phyloP scores from a whole-genome alignment of 2,888 invertebrate genomes.

The Embidobia sp. region DNA sequence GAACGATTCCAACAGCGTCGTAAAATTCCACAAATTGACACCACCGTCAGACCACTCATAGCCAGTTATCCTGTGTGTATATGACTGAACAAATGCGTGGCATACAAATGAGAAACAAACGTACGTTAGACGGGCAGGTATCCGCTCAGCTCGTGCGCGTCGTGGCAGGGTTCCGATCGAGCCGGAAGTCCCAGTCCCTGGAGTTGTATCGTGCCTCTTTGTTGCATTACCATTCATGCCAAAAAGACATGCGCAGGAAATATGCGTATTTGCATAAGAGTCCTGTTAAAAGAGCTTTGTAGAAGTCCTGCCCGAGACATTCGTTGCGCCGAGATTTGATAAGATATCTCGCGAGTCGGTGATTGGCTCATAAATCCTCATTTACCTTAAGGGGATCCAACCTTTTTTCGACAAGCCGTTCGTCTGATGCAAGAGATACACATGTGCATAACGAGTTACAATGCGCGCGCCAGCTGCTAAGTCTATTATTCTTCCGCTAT shows the following conservation, averaged over 20 bases:
- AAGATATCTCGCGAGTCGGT: slow-evolving; percentile 45
- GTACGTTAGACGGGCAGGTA: slow-evolving; percentile 28
- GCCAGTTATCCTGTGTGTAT: slow-evolving; percentile 43
- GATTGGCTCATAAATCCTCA: slow-evolving; percentile 57
- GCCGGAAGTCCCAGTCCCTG: slow-evolving; percentile 43
- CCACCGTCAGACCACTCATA: slow-evolving; percentile 33
- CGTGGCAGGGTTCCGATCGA: slow-evolving; percentile 53
- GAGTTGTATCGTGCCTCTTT: slow-evolving; percentile 48
- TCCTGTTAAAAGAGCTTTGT: slow-evolving; percentile 55
- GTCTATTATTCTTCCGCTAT: too few relatives aligned
- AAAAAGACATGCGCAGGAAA: slow-evolving; percentile 58
- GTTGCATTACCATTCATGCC: slow-evolving; percentile 54
- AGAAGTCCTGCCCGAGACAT: slow-evolving; percentile 19
- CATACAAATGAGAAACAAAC: slow-evolving; percentile 47
- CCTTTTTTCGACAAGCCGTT: slow-evolving; percentile 21
- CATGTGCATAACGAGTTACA: too few relatives aligned
- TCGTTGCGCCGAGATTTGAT: slow-evolving; percentile 58
- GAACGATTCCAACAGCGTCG: slow-evolving; percentile 23
- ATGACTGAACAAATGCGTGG: slow-evolving; percentile 54
- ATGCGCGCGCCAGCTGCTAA: too few relatives aligned
- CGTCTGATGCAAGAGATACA: too few relatives aligned
- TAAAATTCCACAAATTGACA: slow-evolving; percentile 60
- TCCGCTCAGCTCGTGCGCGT: slow-evolving; percentile 46
- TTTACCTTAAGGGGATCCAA: slow-evolving; percentile 45
- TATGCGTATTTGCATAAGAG: slow-evolving; percentile 58